These are phyloP conservation scores for Mirounga angustirostris DNA, from an alignment of 2,113 vertebrate genomes.

Conservation along the genomic window DNA sequence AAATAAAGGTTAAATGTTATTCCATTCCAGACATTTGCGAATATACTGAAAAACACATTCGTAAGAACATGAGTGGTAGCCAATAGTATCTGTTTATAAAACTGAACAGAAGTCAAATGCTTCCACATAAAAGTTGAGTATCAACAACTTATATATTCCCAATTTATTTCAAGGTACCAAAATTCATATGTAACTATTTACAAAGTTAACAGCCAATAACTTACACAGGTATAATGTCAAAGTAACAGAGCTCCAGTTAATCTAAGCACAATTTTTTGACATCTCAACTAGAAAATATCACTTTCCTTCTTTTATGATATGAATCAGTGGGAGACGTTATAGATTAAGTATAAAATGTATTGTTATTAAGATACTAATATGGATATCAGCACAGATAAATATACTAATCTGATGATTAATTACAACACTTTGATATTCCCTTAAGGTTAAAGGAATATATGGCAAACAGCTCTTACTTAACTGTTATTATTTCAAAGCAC, in stretches of 20 bases:
- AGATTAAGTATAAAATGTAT: neutral
- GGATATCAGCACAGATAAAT: neutral
- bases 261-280: neutral
- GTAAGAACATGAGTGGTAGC: neutral
- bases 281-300: neutral
- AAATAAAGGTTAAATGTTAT: conserved; percentile 21
- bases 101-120: neutral
- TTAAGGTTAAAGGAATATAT: neutral
- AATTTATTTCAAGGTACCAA: neutral
- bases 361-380: neutral
- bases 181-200: neutral
- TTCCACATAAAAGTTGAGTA: neutral
- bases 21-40: neutral
- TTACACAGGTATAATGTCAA: neutral
- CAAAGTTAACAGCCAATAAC: neutral
- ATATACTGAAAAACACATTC: neutral
- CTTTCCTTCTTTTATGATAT: neutral
- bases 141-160: neutral
- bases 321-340: neutral
- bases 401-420: neutral
- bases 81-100: conserved; percentile 9
- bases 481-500: neutral
- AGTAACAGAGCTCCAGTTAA: neutral
- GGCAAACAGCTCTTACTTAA: neutral
- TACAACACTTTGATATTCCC: neutral